Conservation (phyloP, 2,888 invertebrate genomes). For the Pocota personata region DNA sequence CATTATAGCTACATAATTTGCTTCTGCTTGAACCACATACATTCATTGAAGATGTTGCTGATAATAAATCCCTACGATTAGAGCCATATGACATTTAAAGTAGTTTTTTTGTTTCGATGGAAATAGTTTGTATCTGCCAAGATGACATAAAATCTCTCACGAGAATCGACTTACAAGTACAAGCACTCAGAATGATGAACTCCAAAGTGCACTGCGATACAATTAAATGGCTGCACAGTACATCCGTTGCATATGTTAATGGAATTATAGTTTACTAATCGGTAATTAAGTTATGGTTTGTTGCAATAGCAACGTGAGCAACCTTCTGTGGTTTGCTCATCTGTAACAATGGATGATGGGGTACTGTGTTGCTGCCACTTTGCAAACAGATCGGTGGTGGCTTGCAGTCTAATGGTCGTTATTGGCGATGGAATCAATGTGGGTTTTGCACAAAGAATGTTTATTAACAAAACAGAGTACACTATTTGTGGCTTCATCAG, state of each 20-base stretch:
- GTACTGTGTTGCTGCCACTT: background rate
- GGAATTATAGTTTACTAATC: conserved; percentile 45
- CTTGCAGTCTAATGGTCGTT: background rate
- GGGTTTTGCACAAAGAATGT: background rate
- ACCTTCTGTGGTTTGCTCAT: conserved; percentile 2
- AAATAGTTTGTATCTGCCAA: background rate
- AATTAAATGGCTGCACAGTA: conserved; percentile 10
- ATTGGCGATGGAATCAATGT: background rate
- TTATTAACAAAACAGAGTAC: background rate
- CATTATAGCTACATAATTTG: background rate
- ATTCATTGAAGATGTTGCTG: background rate
- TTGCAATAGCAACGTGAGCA: conserved; percentile 2
- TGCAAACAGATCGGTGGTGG: background rate
- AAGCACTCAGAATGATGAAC: background rate
- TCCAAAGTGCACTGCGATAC: background rate
- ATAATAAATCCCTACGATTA: background rate
- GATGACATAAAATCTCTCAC: background rate
- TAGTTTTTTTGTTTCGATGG: background rate
- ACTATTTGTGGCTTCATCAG: background rate
- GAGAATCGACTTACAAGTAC: background rate
- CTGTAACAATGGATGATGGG: conserved; percentile 25
- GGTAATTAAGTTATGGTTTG: conserved; percentile 32
- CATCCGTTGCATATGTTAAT: conserved; percentile 22
- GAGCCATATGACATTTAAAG: background rate
- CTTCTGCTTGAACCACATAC: background rate